Conservation (phyloP, 2,113 vertebrate genomes). For the Antechinus flavipes region DNA sequence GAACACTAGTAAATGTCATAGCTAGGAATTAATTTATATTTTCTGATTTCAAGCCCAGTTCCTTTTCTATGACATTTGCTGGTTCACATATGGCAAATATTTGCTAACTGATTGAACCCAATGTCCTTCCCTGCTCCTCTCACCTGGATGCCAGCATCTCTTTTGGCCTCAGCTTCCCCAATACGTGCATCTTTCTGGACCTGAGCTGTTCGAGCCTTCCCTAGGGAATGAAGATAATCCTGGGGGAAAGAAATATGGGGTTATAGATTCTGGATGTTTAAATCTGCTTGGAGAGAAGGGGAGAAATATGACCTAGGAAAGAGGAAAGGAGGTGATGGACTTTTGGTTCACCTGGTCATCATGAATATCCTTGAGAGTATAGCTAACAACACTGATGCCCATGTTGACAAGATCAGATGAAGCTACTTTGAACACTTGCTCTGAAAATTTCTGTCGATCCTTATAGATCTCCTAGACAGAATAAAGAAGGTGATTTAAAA, state of each 20-base stretch:
- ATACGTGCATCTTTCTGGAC: slow-evolving; percentile 95
- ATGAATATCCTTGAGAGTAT: slow-evolving; percentile 96
- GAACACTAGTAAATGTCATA: background rate
- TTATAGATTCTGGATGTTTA: background rate
- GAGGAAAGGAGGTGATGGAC: background rate
- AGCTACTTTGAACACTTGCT: slow-evolving; percentile 96
- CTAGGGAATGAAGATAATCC: slow-evolving; percentile 93
- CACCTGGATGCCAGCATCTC: slow-evolving; percentile 92
- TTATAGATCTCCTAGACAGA: slow-evolving; percentile 93
- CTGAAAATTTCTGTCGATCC: slow-evolving; percentile 97
- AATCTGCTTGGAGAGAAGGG: background rate
- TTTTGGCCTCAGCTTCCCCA: slow-evolving; percentile 94
- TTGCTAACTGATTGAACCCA: background rate
- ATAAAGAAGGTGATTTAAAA: background rate
- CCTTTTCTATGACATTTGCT: background rate
- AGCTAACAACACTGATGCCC: slow-evolving; percentile 97
- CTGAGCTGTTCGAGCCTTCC: slow-evolving; percentile 94
- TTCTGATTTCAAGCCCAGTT: background rate
- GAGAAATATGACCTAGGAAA: background rate
- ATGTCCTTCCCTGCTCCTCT: slow-evolving; percentile 27
- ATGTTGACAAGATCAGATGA: slow-evolving; percentile 97
- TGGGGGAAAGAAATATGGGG: slow-evolving; percentile 65
- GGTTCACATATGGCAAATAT: background rate
- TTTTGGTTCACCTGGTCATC: slow-evolving; percentile 91
- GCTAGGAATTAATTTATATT: background rate